A percentile compares a stretch with the other conserved stretches of the same genome.
Evolutionary conservation across 2,113 vertebrate genomes (phyloP).

Genomic region (Paratilapia polleni): DNA sequence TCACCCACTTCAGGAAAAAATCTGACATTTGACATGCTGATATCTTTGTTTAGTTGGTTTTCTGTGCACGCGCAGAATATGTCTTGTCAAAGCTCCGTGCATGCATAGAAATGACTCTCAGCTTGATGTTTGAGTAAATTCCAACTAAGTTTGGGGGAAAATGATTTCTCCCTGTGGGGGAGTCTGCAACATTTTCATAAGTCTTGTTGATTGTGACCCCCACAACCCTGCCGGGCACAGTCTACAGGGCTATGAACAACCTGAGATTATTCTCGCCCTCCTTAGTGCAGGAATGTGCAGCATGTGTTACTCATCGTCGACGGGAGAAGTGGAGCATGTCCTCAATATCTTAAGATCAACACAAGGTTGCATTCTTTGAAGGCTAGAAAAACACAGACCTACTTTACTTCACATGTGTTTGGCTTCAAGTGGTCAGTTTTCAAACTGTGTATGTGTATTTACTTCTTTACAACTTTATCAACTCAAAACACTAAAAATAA

Average conservation of each 20-base stretch:
- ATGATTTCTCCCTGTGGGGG: neutral
- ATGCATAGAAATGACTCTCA: neutral
- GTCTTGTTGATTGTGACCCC: constrained; percentile 12
- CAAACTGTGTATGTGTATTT: neutral
- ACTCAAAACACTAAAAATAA: neutral
- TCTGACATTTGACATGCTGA: constrained; percentile 19
- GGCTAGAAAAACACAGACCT: constrained; percentile 3
- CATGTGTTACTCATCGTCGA: constrained; percentile 52
- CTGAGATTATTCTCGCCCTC: constrained; percentile 55
- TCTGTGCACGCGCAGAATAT: neutral
- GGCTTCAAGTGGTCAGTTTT: neutral
- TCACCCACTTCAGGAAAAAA: constrained; percentile 37
- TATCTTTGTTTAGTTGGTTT: constrained; percentile 8
- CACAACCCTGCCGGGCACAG: constrained; percentile 11
- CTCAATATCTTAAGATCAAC: constrained; percentile 35
- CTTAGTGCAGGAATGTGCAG: constrained; percentile 59
- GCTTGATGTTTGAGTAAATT: neutral
- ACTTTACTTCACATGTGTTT: neutral
- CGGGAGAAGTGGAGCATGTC: constrained; percentile 22
- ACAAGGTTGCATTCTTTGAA: constrained; percentile 31
- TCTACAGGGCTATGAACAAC: constrained; percentile 30
- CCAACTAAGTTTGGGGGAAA: neutral
- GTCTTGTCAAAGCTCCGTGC: neutral
- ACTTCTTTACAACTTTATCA: neutral
- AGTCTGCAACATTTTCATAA: constrained; percentile 1